Base-by-base conservation (phyloP, 2,797 vertebrate species). In the Rhinogobio ventralis region DNA sequence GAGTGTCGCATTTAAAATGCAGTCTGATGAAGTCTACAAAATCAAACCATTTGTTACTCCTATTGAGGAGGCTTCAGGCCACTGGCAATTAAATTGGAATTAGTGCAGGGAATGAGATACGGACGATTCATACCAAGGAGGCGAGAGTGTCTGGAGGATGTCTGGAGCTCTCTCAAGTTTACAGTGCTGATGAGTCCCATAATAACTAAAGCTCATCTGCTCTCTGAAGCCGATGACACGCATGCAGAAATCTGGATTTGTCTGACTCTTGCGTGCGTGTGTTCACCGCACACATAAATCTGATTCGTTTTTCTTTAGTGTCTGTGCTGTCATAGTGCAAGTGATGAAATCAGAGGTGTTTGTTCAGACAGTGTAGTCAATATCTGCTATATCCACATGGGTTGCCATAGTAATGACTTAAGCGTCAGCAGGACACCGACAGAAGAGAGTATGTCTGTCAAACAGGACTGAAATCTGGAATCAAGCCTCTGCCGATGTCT, bases 11-110 rank as follows among this genome's bases (percentile, higher is more conserved):
- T 99, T 99, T 99, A 98, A 99, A 99, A 99, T 99, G 97, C 97
- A 98, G 97, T 97, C 97, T 99, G 98, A 99, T 98, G 97, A 98
- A 98, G 98, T 99, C 97, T 97, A 98, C 97, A 98, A 99, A 99
- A 98, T 99, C 97, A 99, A 99, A 99, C 98, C 97, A 99, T 99
- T 99, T 99, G 98, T 99, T 99, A 99, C 97, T 99, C 97, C 98
- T 99, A 98, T 98, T 99, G 98, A 99, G 98, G 97, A 97, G 97
- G 97, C 97, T 99, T 97, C 97, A 96, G 98, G 98, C 98, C 97
- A 98, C 97, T 98, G 97, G 98, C 98, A 99, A 99, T 99, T 99
- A 99, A 99, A 99, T 98, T 99, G 97, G 98, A 99, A 99, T 99
- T 99, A 99, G 98, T 97, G 94, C 93, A 88, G 94, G 93, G 95